Conservation (phyloP, 1,140 invertebrate species). For the Penaeus indicus region DNA sequence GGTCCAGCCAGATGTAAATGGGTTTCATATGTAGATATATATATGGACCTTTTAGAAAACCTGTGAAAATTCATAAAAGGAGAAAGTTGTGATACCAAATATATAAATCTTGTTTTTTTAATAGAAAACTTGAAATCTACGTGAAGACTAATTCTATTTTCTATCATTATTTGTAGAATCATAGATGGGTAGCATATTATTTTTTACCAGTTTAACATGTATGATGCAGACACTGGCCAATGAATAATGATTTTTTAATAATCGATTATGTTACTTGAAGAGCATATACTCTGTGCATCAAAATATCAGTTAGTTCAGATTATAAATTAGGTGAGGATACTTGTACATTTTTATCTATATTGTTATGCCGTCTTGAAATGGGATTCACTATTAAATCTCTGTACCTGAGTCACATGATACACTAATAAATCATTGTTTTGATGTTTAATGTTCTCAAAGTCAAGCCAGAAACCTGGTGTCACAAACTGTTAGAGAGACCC, state of each 20-base stretch:
- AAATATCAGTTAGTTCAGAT: conserved; percentile 41
- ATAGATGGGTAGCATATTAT: conserved; percentile 64
- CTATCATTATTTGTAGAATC: conserved; percentile 64
- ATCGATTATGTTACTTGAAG: conserved; percentile 46
- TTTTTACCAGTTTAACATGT: conserved; percentile 62
- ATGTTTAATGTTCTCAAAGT: conserved; percentile 41
- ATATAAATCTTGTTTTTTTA: conserved; percentile 60
- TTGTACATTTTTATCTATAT: conserved; percentile 27
- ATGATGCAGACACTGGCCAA: conserved; percentile 57
- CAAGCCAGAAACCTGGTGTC: conserved; percentile 27
- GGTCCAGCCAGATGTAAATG: conserved; percentile 31
- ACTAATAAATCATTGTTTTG: conserved; percentile 50
- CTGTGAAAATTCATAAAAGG: conserved; percentile 39
- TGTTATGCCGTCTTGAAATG: conserved; percentile 26
- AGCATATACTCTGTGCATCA: conserved; percentile 63
- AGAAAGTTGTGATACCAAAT: conserved; percentile 63
- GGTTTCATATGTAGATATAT: conserved; percentile 35
- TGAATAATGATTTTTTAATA: conserved; percentile 55
- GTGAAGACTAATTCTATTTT: conserved; percentile 59
- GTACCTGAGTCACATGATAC: conserved; percentile 58
- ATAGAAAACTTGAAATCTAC: conserved; percentile 30
- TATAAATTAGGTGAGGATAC: conserved; percentile 16
- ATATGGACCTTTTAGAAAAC: conserved; percentile 26
- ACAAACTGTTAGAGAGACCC: conserved; percentile 9
- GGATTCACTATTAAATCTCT: conserved; percentile 48